Base-by-base conservation (phyloP, 2,113 vertebrate genomes). In the Marmota flaviventris region DNA sequence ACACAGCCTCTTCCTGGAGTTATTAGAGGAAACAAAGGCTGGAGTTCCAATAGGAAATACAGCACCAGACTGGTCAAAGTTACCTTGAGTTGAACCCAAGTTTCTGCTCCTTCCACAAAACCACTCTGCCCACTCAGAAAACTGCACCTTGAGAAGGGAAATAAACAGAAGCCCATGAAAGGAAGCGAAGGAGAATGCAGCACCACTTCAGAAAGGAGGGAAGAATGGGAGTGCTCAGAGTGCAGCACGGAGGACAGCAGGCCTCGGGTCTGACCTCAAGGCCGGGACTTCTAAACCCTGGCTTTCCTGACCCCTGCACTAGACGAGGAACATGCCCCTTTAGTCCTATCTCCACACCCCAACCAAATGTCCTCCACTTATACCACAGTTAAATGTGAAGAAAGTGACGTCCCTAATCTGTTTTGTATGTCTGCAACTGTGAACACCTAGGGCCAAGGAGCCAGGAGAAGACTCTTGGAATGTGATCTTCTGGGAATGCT, bases 11-110 rank as follows among this genome's bases (percentile, higher is more conserved):
- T 63, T 85, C 77, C 4, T 69, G 3, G 92, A 24, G 48, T 76
- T 78, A 79, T 32, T 75, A 89, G 91, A 91, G 72, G 56, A 93
- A 91, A 32, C 56, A 83, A 89, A 87, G 37, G 70, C 42, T 56
- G 48, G 72, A 94, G 70, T 56, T 67, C 61, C 34, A 27, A 89
- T 5, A 37, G 37, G 32, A 91, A 63, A 48, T 3, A 65, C 29
- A 32, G 65, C 1, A 65, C 4, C 75, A 67, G 69, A 18, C 39
- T 53, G 72, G 20, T 16, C 8, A 22, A 18, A 76, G 65, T 12
- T 45, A 45, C 7, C 45, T 45, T 4, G 45, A 48, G 45, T 51
- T 86, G 69, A 79, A 63, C 10, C 24, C 32, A 90, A 70, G 25
- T 70, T 48, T 51, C 48, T 32, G 25, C 39, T 89, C 51, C 89